Base-by-base conservation (phyloP, 2,888 invertebrate genomes). In the Brachycybe producta region DNA sequence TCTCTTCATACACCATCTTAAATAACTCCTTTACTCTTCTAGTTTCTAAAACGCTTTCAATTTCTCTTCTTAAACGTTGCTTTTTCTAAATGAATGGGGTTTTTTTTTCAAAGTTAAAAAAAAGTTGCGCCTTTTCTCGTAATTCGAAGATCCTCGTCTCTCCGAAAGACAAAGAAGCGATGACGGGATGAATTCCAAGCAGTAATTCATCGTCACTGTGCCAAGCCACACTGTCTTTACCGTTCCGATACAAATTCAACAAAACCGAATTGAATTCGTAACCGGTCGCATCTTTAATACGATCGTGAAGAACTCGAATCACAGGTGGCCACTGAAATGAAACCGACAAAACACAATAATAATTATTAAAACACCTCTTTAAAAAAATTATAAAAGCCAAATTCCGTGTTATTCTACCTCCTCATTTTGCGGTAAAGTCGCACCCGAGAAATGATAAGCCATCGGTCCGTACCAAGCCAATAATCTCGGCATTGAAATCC, bases 381-480 rank as follows among this genome's bases (percentile, higher is more conserved):
- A n/a, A n/a, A n/a, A n/a, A n/a, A n/a, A n/a, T n/a, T n/a, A n/a
- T n/a, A n/a, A n/a, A n/a, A n/a, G n/a, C n/a, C n/a, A n/a, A n/a
- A n/a, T n/a, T n/a, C n/a, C n/a, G n/a, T n/a, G n/a, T 11, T 11
- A 21, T 30, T 32, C 19, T 45, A 49, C 49, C 28, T 49, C 28
- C n/a, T 60, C 60, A 53, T 59, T 58, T 43, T 58, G 57, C 40
- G 58, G 51, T 24, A 62, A 30, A 3, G 52, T 51, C 36, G 57
- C 49, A 5, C 70, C 70, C 36, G 66, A 65, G 56, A 70, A 68
- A 5, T 64, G 58, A 57, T 70, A 71, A 11, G 68, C 65, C 49
- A 65, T 62, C 3, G 70, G 69, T 2, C 71, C 71, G 57, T 65
- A 67, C 72, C 72, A 72, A 1, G 67, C 66, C 24, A 71, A 67